Evolutionary conservation across 2,888 invertebrate genomes (phyloP).

Genomic region (Idaea dimidiata): DNA sequence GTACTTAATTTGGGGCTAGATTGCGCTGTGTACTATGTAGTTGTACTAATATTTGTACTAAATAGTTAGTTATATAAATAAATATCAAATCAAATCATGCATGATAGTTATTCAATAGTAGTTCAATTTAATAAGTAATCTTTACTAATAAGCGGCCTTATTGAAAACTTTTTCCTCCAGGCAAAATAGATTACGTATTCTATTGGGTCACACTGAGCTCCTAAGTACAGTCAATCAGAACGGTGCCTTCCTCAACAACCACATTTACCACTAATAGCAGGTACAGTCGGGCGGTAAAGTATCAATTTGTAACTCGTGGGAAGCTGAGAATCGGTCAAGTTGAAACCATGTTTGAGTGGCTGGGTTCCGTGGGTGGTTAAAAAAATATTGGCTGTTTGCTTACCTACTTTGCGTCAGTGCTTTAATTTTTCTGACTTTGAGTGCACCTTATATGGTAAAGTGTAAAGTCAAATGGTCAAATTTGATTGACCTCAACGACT

Average conservation of each 20-base stretch:
- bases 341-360: neutral
- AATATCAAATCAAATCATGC: too few relatives aligned
- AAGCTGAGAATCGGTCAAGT: neutral
- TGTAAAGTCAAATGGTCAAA: conserved; percentile 1
- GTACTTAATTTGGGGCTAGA: too few relatives aligned
- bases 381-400: neutral
- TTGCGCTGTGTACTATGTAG: too few relatives aligned
- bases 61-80: too few relatives aligned
- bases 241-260: neutral
- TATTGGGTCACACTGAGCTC: neutral
- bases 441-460: neutral
- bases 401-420: neutral
- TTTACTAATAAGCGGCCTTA: too few relatives aligned
- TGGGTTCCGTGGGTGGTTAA: neutral
- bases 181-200: neutral
- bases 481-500: neutral
- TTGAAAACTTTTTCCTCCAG: neutral
- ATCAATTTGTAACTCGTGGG: neutral
- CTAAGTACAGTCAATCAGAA: neutral
- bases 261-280: neutral
- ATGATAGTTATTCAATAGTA: too few relatives aligned
- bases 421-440: neutral
- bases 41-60: too few relatives aligned
- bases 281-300: neutral
- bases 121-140: too few relatives aligned